A percentile compares a stretch with the other conserved stretches of the same genome.
Evolutionary conservation across 2,888 invertebrate species (phyloP).

Genomic region (Scrobipalpa atriplicella): DNA sequence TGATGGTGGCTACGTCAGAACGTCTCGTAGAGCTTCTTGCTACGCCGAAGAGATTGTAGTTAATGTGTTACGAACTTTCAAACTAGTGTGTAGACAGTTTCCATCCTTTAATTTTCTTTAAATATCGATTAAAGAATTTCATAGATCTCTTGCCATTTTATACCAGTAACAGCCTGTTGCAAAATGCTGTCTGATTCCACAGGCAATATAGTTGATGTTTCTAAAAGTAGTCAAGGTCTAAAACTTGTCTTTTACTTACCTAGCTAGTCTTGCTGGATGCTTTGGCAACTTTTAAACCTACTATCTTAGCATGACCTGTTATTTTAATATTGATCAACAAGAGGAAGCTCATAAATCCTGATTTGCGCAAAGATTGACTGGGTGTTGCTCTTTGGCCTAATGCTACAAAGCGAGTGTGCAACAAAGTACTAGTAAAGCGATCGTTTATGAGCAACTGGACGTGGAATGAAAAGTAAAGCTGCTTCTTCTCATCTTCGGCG

Average conservation of each 20-base stretch:
- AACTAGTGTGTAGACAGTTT: no score
- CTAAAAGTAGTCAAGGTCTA: not conserved
- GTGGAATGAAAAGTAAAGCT: no score
- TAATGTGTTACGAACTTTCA: not conserved
- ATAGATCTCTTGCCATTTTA: not conserved
- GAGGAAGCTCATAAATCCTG: no score
- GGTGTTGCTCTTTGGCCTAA: no score
- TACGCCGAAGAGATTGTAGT: constrained; percentile 8
- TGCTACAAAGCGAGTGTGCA: no score
- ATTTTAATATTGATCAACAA: no score
- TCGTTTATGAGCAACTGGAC: no score
- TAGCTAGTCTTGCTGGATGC: not conserved
- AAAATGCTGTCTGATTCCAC: not conserved
- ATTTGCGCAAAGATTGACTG: no score
- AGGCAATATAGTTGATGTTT: not conserved
- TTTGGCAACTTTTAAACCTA: not conserved
- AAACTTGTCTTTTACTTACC: not conserved
- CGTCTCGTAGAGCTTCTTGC: not conserved
- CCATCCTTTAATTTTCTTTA: not conserved
- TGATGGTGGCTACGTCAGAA: not conserved
- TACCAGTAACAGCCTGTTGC: not conserved
- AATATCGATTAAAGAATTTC: not conserved
- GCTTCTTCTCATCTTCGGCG: no score
- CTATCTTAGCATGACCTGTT: not conserved
- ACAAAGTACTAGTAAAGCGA: no score